Evolutionary conservation across 2,113 vertebrate species (phyloP).

Genomic region (Hyaena hyaena): DNA sequence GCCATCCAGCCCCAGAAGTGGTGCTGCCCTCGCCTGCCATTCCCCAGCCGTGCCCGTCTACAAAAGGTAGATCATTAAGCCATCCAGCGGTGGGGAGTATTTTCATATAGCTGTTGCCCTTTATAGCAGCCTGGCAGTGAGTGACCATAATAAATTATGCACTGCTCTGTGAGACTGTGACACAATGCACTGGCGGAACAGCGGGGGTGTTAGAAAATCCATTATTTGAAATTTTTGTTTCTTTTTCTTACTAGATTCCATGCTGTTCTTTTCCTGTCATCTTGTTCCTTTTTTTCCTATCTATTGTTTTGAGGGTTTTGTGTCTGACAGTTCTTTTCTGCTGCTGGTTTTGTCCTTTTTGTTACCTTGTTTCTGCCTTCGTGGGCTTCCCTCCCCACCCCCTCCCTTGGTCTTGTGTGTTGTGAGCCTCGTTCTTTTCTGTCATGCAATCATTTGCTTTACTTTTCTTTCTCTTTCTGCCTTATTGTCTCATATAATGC

Average conservation of each 20-base stretch:
- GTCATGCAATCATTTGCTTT: slow-evolving; percentile 29
- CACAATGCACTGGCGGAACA: slow-evolving; percentile 42
- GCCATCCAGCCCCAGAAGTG: neutral
- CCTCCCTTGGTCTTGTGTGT: slow-evolving; percentile 55
- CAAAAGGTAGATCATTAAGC: slow-evolving; percentile 60
- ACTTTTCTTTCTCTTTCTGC: slow-evolving; percentile 56
- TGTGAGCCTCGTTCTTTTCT: slow-evolving; percentile 56
- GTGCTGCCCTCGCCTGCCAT: neutral
- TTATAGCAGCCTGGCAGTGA: slow-evolving; percentile 47
- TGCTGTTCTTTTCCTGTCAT: slow-evolving; percentile 74
- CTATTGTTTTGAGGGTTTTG: slow-evolving; percentile 76
- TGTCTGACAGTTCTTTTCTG: slow-evolving; percentile 76
- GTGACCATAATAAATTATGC: slow-evolving; percentile 76
- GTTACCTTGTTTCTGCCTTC: slow-evolving; percentile 70
- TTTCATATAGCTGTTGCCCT: slow-evolving; percentile 62
- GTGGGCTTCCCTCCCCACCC: neutral
- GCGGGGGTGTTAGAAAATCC: slow-evolving; percentile 63
- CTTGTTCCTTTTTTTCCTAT: slow-evolving; percentile 27
- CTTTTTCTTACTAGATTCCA: slow-evolving; percentile 73
- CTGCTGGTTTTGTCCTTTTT: slow-evolving; percentile 69
- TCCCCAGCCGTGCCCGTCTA: neutral
- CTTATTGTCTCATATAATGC: slow-evolving; percentile 60
- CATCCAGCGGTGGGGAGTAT: slow-evolving; percentile 35
- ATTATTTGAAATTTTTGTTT: slow-evolving; percentile 78
- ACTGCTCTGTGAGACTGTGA: slow-evolving; percentile 46